Base-by-base conservation (phyloP, 2,888 invertebrate species). In the Papilio demoleus region DNA sequence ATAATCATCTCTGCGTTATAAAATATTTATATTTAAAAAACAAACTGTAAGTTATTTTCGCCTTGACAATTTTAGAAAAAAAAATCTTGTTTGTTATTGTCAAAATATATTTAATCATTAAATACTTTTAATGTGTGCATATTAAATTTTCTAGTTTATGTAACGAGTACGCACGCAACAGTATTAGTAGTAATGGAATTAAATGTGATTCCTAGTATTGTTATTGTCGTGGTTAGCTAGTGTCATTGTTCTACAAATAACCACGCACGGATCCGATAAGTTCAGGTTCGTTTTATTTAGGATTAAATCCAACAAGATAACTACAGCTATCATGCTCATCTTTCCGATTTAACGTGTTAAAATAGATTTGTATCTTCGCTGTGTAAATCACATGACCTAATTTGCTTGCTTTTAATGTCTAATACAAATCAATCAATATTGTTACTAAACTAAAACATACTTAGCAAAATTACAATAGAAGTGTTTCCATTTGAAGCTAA, bases 241-340 rank as follows among this genome's bases (percentile, higher is more conserved):
- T 31, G 31, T 4, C 6, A 31, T 27, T 27, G 6, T 8, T n/a
- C 6, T 53, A 8, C 27, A 31, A 31, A 27, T 27, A n/a, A 53
- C 27, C 9, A 8, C 27, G 53, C 27, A 27, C 27, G n/a, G 12
- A 27, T 27, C 14, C 53, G 27, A 31, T 31, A 53, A n/a, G n/a
- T 53, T 53, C n/a, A 50, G 27, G n/a, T 53, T 27, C 53, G 31
- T 27, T 27, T 27, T n/a, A n/a, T 50, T 53, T n/a, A 27, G 53
- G 53, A 53, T 27, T 53, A 53, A 53, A 53, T 27, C 6, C 27
- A 53, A 12, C 8, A n/a, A n/a, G 53, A 27, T 50, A 31, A n/a
- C 24, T 31, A 31, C 1, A 24, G 22, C 8, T 11, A 22, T n/a
- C 27, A 8, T 1, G 0, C 9, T 31, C 8, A 27, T 27, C n/a